Evolutionary conservation across 2,888 invertebrate species (phyloP).

Genomic region (Nomada flava): DNA sequence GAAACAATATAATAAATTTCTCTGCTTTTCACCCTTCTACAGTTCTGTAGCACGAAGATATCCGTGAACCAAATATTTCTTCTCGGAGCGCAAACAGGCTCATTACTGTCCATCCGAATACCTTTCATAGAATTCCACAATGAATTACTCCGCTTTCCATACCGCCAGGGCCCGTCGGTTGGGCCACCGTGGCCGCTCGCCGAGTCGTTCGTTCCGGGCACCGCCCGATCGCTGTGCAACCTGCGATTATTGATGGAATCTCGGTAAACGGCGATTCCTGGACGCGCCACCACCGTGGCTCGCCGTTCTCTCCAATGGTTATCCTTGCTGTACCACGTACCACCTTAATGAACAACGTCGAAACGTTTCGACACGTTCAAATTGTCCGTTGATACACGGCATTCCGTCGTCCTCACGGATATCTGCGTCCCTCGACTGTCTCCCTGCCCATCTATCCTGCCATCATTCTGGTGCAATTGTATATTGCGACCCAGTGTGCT

Average conservation of each 20-base stretch:
- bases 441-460: background rate
- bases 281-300: slow-evolving; percentile 31
- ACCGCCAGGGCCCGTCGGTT: slow-evolving; percentile 10
- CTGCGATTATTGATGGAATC: slow-evolving; percentile 75
- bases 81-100: background rate
- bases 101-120: background rate
- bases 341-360: slow-evolving; percentile 74
- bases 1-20: no score
- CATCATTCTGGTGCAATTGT: slow-evolving; percentile 11
- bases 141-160: slow-evolving; percentile 11
- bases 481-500: slow-evolving; percentile 15
- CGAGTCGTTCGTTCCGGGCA: slow-evolving; percentile 39
- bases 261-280: slow-evolving; percentile 66
- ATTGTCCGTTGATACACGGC: slow-evolving; percentile 64
- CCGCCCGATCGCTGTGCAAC: slow-evolving; percentile 49
- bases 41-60: background rate
- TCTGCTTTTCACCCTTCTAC: background rate
- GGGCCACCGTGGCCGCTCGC: slow-evolving; percentile 22
- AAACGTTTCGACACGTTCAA: slow-evolving; percentile 77
- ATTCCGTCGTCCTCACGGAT: slow-evolving; percentile 20
- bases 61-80: background rate
- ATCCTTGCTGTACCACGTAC: slow-evolving; percentile 66
- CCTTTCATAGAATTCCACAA: background rate
- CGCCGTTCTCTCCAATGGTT: slow-evolving; percentile 27
- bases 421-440: background rate